Conservation (phyloP, 1,140 invertebrate genomes). For the Drosophila ambigua region DNA sequence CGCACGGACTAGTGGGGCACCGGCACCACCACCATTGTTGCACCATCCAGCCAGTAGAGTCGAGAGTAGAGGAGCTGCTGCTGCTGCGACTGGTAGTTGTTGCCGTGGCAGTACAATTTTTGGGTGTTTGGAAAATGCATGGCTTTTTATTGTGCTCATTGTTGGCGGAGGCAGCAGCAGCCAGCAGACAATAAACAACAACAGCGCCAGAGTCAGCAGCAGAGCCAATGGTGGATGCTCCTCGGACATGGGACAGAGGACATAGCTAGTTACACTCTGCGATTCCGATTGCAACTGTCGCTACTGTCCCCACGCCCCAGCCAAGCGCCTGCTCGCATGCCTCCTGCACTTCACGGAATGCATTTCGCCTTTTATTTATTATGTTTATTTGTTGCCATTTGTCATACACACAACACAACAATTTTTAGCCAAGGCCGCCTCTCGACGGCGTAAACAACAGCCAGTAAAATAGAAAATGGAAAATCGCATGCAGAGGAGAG, state of each 20-base stretch:
- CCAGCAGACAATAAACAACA: conserved; percentile 1
- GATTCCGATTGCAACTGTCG: conserved; percentile 32
- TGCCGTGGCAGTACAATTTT: conserved; percentile 57
- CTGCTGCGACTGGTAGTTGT: background rate
- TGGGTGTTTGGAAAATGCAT: conserved; percentile 82
- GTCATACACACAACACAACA: conserved; percentile 51
- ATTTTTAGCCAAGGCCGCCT: conserved; percentile 63
- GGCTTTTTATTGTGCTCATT: conserved; percentile 81
- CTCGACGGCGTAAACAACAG: conserved; percentile 18
- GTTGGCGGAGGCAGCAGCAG: conserved; percentile 56
- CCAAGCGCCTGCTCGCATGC: background rate
- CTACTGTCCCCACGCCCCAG: background rate
- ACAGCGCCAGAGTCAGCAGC: background rate
- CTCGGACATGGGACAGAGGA: conserved; percentile 13
- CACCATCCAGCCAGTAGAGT: conserved; percentile 28
- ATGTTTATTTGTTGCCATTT: conserved; percentile 81
- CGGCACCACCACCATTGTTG: conserved; percentile 24
- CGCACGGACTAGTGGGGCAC: conserved; percentile 14
- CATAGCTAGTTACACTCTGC: conserved; percentile 52
- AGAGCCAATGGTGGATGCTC: conserved; percentile 26
- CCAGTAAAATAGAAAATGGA: conserved; percentile 23
- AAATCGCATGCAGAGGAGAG: background rate
- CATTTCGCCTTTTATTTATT: conserved; percentile 76
- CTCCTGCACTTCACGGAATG: conserved; percentile 51
- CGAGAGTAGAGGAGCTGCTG: conserved; percentile 23